Conservation (phyloP, 2,888 invertebrate species). For the Plebejus melissa region DNA sequence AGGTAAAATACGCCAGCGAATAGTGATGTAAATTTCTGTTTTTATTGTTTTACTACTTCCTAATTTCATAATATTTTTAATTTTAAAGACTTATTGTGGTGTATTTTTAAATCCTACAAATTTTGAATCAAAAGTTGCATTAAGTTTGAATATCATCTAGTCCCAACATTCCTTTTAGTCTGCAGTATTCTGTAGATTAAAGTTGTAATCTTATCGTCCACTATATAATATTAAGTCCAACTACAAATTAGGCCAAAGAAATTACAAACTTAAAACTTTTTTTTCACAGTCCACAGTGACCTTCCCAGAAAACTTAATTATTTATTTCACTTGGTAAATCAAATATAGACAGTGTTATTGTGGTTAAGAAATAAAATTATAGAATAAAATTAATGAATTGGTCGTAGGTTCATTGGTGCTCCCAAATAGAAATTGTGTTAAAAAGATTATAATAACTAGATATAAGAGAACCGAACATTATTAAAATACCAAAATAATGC, state of each 20-base stretch:
- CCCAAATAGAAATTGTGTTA: slow-evolving; percentile 22
- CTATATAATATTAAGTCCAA: not conserved
- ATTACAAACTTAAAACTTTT: not conserved
- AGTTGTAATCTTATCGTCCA: not conserved
- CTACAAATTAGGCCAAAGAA: not conserved
- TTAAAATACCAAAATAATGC: slow-evolving; percentile 29
- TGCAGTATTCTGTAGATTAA: not conserved
- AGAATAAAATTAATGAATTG: slow-evolving; percentile 30
- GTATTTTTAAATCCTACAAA: too few species aligned
- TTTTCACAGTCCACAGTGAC: not conserved
- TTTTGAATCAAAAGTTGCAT: too few species aligned
- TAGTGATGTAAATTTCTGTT: not conserved
- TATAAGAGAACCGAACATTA: slow-evolving; percentile 12
- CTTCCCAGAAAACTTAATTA: not conserved
- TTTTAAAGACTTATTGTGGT: not conserved
- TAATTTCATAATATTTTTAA: not conserved
- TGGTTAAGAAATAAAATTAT: slow-evolving; percentile 15
- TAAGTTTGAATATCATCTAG: not conserved
- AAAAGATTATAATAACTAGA: slow-evolving; percentile 30
- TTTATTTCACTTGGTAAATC: not conserved
- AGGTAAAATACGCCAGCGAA: not conserved
- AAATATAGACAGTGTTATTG: not conserved
- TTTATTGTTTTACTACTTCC: not conserved
- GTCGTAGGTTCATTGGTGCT: slow-evolving; percentile 37
- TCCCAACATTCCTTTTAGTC: not conserved